These are phyloP conservation scores for Percina caprodes DNA, from an alignment of 2,113 vertebrate genomes.

Conservation along the genomic window DNA sequence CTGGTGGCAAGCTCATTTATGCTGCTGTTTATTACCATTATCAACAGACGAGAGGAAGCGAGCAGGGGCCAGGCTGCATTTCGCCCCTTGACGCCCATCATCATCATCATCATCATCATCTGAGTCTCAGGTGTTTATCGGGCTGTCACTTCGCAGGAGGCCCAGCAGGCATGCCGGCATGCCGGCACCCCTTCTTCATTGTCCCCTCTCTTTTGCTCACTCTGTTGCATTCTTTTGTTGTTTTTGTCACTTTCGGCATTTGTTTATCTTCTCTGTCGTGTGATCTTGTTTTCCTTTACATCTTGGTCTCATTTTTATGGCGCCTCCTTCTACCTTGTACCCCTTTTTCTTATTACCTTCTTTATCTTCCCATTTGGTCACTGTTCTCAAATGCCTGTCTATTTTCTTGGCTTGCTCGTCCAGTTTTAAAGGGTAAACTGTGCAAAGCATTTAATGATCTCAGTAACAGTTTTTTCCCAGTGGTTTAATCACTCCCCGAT, in stretches of 20 bases:
- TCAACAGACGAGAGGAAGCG: constrained; percentile 67
- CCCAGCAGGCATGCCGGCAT: constrained; percentile 51
- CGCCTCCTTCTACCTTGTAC: not conserved
- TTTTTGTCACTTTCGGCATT: constrained; percentile 34
- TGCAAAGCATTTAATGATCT: constrained; percentile 64
- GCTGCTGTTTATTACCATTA: constrained; percentile 80
- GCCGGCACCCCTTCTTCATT: constrained; percentile 18
- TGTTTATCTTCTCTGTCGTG: constrained; percentile 11
- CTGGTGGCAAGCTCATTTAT: constrained; percentile 68
- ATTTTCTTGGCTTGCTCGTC: constrained; percentile 16
- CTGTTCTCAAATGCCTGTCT: not conserved
- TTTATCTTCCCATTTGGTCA: constrained; percentile 15
- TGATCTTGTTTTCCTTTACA: not conserved
- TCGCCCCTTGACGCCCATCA: constrained; percentile 66
- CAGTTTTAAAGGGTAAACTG: constrained; percentile 41
- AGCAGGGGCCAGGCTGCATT: constrained; percentile 45
- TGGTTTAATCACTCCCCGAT: constrained; percentile 60
- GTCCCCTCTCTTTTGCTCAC: constrained; percentile 8
- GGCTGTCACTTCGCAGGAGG: constrained; percentile 66
- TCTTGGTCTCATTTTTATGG: constrained; percentile 1
- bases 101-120: constrained; percentile 31
- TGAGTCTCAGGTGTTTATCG: constrained; percentile 79
- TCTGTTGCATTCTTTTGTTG: constrained; percentile 30
- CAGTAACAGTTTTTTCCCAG: constrained; percentile 39
- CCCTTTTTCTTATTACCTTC: not conserved